Evolutionary conservation across 1,140 invertebrate species (phyloP), one percentile per base, ranked within the genome.

Genomic region (Cardiocondyla obscurior): DNA sequence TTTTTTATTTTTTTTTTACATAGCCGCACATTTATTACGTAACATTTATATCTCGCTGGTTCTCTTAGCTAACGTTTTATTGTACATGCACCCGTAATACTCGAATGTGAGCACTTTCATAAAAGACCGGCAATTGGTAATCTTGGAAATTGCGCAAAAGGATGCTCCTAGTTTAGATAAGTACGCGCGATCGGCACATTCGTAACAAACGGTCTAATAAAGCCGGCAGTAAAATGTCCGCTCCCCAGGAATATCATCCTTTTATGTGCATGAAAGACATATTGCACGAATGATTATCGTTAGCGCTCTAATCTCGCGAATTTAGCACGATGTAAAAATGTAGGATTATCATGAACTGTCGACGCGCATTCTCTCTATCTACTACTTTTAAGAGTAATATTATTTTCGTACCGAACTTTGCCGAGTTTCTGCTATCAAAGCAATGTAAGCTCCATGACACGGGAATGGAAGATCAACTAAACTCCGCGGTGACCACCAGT

Each of bases 111-210:
- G 22, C 55, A 67, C 46, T 79, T 79, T 69, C 62, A 79, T 79
- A 53, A 42, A 79, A 67, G 28, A 79, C 62, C 46, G 74, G 62
- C 62, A 79, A 55, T 79, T 69, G 74, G 22, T 79, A 79, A 79
- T 79, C 74, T 79, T 79, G 74, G 33, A 67, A 79, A 79, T 79
- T 67, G 74, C 49, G 6, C 46, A 79, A 33, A 79, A 79, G 74
- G 46, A 79, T 79, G 62, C 60, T 30, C 19, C 62, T 53, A 79
- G 62, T 79, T 79, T 79, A 79, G 62, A 79, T 79, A 79, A 79
- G 60, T 67, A 55, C 33, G 62, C 62, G n/a, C 44, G 8, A 14
- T 79, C 51, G 74, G 16, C 62, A 39, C 10, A 51, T 36, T 77
- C 3, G 46, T 65, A 51, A 77, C 62, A 77, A 77, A 77, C 46